Evolutionary conservation across 2,888 invertebrate genomes (phyloP), one percentile per base, ranked within the genome.

Genomic region (Zaprionus lineosus): DNA sequence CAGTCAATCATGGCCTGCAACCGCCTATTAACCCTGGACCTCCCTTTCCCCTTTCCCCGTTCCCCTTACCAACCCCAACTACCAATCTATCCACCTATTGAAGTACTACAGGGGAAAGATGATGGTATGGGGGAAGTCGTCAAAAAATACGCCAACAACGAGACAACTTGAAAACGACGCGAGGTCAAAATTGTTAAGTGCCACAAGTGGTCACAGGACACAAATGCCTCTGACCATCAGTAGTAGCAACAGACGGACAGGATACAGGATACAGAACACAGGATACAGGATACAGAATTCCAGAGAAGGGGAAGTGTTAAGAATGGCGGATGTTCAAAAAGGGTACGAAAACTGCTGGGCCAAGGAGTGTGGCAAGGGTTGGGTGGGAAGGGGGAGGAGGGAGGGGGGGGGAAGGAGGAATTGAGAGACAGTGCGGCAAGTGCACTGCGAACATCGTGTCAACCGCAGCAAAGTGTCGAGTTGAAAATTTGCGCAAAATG

Each of bases 121-220:
- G 0, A 15, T 7, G 11, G 11, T 1, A 16, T 6, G n/a, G 21
- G 12, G 1, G 7, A 6, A 29, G 12, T 41, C 26, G 36, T 60
- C 51, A 59, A 59, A 59, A 59, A 52, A 52, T 33, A 37, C 37
- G 46, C 9, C 36, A 29, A 14, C 40, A 40, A 64, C 65, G 59
- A 64, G 59, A 68, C 72, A 70, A 58, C 72, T 64, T 62, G 44
- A 64, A 69, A 74, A 57, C 77, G 71, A 64, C 55, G 56, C 56
- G 47, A 37, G 43, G 29, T 46, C 55, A 66, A 77, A 74, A 71
- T 62, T 67, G 71, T 63, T 77, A 67, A 82, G 74, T 81, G 82
- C 71, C 59, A 73, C 63, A 73, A 70, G 74, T 77, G 67, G 70
- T 51, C 65, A 56, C 56, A 58, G 66, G 51, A 53, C 56, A 60